These are phyloP conservation scores for Hypomecis punctinalis DNA, from an alignment of 2,888 invertebrate species.

Conservation along the genomic window DNA sequence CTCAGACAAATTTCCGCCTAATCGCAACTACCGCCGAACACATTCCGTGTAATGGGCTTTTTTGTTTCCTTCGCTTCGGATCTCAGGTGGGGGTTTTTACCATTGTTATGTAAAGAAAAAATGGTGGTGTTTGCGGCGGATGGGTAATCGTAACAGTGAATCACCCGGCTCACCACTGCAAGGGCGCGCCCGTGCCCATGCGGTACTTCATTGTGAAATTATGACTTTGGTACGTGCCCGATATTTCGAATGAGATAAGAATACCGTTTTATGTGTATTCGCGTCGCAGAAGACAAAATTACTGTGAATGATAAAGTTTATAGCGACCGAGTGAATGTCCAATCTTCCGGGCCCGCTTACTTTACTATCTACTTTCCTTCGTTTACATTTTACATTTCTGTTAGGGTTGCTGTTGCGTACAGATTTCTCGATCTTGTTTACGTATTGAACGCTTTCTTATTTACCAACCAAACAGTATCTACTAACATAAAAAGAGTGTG, in stretches of 20 bases:
- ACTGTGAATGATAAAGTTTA: conserved; percentile 56
- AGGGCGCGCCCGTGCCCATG: conserved; percentile 71
- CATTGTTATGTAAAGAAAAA: conserved; percentile 55
- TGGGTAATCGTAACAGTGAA: conserved; percentile 72
- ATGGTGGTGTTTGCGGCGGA: conserved; percentile 47
- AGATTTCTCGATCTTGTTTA: conserved; percentile 24
- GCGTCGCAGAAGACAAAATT: conserved; percentile 67
- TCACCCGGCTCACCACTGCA: conserved; percentile 66
- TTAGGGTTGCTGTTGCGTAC: conserved; percentile 25
- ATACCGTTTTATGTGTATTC: conserved; percentile 72
- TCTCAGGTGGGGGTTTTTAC: conserved; percentile 58
- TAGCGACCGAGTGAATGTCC: conserved; percentile 45
- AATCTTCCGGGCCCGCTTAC: conserved; percentile 45
- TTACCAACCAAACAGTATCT: not conserved
- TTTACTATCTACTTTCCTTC: conserved; percentile 34
- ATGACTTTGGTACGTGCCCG: conserved; percentile 80
- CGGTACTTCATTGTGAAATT: conserved; percentile 78
- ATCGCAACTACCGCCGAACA: conserved; percentile 48
- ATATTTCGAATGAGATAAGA: conserved; percentile 78
- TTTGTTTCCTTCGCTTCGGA: conserved; percentile 61
- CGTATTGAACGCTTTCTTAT: conserved; percentile 16
- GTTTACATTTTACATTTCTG: conserved; percentile 36
- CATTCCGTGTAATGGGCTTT: conserved; percentile 59
- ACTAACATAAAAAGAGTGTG: too few relatives aligned
- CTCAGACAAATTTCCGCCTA: conserved; percentile 39